Evolutionary conservation across 2,888 invertebrate species (phyloP).

Genomic region (Eulithis prunata): DNA sequence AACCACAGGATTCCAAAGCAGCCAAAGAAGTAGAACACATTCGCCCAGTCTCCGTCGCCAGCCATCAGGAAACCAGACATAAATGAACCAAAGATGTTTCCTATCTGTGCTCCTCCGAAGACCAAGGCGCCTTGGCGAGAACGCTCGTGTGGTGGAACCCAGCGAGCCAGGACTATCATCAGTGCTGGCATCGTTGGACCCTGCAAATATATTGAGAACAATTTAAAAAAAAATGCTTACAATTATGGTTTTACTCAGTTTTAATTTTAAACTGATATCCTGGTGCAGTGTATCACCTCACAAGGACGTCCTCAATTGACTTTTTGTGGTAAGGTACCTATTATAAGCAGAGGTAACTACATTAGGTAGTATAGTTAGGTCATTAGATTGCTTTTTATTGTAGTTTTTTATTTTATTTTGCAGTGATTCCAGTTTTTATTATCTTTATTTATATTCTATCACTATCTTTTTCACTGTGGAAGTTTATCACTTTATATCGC

Average conservation of each 20-base stretch:
- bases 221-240: too few species aligned
- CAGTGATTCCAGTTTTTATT: too few species aligned
- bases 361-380: too few species aligned
- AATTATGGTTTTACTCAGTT: not conserved
- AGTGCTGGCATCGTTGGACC: slow-evolving; percentile 91
- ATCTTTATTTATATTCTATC: too few species aligned
- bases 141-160: slow-evolving; percentile 86
- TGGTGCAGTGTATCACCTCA: not conserved
- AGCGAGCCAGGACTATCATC: slow-evolving; percentile 85
- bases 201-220: slow-evolving; percentile 57
- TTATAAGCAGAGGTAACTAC: too few species aligned
- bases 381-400: too few species aligned
- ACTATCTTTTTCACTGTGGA: too few species aligned
- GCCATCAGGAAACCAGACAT: slow-evolving; percentile 83
- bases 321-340: too few species aligned
- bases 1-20: slow-evolving; percentile 84
- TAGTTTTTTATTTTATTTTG: too few species aligned
- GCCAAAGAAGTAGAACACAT: slow-evolving; percentile 86
- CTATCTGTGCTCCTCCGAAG: slow-evolving; percentile 85
- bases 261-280: not conserved
- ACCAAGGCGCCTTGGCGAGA: slow-evolving; percentile 84
- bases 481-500: too few species aligned
- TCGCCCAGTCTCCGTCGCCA: slow-evolving; percentile 81
- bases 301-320: too few species aligned
- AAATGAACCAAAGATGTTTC: slow-evolving; percentile 83